These are phyloP conservation scores for Rhinolophus ferrumequinum DNA, from an alignment of 2,113 vertebrate species.

Conservation along the genomic window DNA sequence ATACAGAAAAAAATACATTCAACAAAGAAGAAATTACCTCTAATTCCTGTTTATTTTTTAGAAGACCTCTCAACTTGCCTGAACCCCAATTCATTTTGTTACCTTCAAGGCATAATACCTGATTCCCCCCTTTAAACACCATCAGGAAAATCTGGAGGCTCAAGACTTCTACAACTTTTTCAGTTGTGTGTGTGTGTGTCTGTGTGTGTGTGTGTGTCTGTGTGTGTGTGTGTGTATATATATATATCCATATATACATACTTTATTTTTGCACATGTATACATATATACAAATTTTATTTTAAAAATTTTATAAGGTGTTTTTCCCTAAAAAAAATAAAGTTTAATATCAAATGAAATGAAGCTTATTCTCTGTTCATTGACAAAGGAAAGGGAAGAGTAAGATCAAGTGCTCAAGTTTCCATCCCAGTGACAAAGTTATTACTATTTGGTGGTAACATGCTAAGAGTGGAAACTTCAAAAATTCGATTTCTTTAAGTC, in stretches of 20 bases:
- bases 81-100: neutral
- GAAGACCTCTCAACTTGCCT: neutral
- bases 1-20: neutral
- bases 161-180: too few species aligned
- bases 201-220: too few species aligned
- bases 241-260: too few species aligned
- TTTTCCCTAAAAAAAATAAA: slow-evolving; percentile 19
- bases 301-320: neutral
- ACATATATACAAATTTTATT: neutral
- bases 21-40: slow-evolving; percentile 16
- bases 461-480: neutral
- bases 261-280: too few species aligned
- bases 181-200: too few species aligned
- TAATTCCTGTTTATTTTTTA: neutral
- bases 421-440: neutral
- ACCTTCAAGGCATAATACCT: neutral
- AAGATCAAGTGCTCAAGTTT: neutral
- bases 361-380: neutral
- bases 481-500: neutral
- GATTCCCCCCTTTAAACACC: neutral
- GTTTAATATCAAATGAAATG: neutral
- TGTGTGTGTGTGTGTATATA: too few species aligned
- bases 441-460: neutral
- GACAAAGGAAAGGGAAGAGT: neutral
- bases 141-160: neutral